These are phyloP conservation scores for Patiria pectinifera DNA, from an alignment of 53 echinoderm and acorn worm species.

Conservation along the genomic window DNA sequence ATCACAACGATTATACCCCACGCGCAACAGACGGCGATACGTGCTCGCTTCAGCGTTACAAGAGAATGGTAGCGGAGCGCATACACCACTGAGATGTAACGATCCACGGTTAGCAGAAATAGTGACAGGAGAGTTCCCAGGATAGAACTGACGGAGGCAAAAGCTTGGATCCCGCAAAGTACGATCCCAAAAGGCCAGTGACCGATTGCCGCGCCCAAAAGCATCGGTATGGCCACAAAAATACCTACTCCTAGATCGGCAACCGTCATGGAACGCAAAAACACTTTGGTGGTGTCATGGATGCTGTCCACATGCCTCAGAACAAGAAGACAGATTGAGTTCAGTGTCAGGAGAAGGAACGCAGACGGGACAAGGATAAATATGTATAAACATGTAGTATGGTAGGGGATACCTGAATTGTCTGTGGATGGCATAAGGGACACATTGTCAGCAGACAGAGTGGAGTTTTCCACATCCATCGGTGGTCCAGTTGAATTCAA, in stretches of 20 bases:
- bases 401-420: neutral
- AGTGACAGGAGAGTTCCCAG: slow-evolving; percentile 17
- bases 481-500: slow-evolving; percentile 3
- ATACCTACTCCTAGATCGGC: slow-evolving; percentile 22
- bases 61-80: slow-evolving; percentile 32
- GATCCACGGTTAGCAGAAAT: slow-evolving; percentile 6
- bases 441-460: no score
- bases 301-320: slow-evolving; percentile 34
- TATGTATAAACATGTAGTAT: neutral
- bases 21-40: slow-evolving; percentile 15
- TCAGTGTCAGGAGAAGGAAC: slow-evolving; percentile 29
- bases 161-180: slow-evolving; percentile 15
- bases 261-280: slow-evolving; percentile 29
- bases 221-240: slow-evolving; percentile 33
- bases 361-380: neutral
- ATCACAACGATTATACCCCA: neutral
- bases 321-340: slow-evolving; percentile 11
- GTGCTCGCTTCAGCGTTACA: slow-evolving; percentile 17
- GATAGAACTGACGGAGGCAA: neutral
- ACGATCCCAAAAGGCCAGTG: slow-evolving; percentile 22
- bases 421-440: neutral
- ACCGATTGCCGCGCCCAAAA: neutral
- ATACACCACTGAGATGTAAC: slow-evolving; percentile 29
- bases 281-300: slow-evolving; percentile 43
- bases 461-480: neutral